A percentile compares a stretch with the other conserved stretches of the same genome.
These are phyloP conservation scores for Cenopis cana DNA, from an alignment of 2,888 invertebrate species.

Conservation along the genomic window DNA sequence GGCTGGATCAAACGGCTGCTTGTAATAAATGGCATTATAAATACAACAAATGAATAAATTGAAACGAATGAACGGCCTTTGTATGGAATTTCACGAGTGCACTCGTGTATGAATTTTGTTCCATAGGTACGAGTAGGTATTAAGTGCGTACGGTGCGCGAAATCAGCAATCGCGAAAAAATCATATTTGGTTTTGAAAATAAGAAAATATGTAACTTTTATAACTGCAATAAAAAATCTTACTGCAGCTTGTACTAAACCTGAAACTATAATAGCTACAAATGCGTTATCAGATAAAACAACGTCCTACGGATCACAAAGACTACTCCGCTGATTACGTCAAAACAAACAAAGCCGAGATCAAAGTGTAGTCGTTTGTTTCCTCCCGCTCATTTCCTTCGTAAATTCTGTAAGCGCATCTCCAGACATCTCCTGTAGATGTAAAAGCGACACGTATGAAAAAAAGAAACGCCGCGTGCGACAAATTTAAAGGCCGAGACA, in stretches of 20 bases:
- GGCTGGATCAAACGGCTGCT: constrained; percentile 36
- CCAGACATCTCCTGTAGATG: constrained; percentile 46
- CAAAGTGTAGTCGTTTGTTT: constrained; percentile 64
- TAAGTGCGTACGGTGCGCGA: constrained; percentile 14
- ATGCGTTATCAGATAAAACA: constrained; percentile 45
- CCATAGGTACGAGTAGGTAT: too few relatives aligned
- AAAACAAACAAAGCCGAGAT: constrained; percentile 61
- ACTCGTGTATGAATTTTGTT: constrained; percentile 29
- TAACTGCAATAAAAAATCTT: neutral
- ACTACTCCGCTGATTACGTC: constrained; percentile 55
- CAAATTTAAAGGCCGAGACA: constrained; percentile 54
- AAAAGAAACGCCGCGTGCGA: constrained; percentile 49
- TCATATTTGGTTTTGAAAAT: neutral
- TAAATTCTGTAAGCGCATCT: constrained; percentile 51
- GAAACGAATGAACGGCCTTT: constrained; percentile 22
- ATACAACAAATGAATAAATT: constrained; percentile 36
- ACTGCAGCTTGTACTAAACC: neutral
- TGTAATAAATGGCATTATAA: constrained; percentile 37
- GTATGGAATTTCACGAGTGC: constrained; percentile 27
- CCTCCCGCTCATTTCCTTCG: constrained; percentile 62
- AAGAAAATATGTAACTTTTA: too few relatives aligned
- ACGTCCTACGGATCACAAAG: constrained; percentile 49
- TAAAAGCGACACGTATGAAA: constrained; percentile 49
- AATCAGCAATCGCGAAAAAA: too few relatives aligned
- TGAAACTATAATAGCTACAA: constrained; percentile 5